Percentiles rank a stretch among this genome's conserved stretches.
Conservation (phyloP, 2,113 vertebrate species). For the Nyctibius bracteatus region DNA sequence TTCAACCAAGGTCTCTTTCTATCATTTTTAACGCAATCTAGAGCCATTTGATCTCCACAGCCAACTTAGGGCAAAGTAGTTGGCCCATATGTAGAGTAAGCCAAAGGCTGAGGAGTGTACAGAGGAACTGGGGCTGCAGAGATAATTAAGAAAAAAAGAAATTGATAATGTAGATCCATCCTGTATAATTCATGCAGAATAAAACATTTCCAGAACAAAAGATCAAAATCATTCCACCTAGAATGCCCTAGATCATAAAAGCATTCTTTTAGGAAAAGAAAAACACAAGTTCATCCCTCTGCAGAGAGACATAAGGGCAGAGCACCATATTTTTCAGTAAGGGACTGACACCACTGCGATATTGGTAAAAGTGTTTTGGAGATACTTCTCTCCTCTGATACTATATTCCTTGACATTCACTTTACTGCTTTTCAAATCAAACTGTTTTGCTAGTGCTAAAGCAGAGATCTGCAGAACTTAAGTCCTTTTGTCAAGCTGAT, state of each 20-base stretch:
- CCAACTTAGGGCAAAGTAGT: background rate
- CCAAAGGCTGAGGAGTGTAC: background rate
- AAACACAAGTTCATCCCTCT: background rate
- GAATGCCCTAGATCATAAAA: background rate
- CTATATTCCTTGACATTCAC: background rate
- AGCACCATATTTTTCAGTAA: background rate
- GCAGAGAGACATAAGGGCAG: background rate
- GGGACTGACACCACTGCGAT: background rate
- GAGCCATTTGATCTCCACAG: background rate
- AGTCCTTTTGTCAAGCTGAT: background rate
- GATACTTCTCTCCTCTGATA: background rate
- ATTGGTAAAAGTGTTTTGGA: background rate
- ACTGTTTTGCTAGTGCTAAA: background rate
- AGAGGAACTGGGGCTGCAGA: background rate
- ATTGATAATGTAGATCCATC: background rate
- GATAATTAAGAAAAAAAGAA: background rate
- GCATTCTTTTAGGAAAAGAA: background rate
- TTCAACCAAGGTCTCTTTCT: background rate
- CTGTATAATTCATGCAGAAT: background rate
- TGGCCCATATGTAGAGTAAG: background rate
- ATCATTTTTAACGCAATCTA: background rate
- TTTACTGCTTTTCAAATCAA: background rate
- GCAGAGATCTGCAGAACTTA: background rate
- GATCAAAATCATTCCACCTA: background rate
- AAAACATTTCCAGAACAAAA: background rate